phyloP scores from a whole-genome alignment of 2,113 vertebrate species.

The Edolisoma coerulescens region DNA sequence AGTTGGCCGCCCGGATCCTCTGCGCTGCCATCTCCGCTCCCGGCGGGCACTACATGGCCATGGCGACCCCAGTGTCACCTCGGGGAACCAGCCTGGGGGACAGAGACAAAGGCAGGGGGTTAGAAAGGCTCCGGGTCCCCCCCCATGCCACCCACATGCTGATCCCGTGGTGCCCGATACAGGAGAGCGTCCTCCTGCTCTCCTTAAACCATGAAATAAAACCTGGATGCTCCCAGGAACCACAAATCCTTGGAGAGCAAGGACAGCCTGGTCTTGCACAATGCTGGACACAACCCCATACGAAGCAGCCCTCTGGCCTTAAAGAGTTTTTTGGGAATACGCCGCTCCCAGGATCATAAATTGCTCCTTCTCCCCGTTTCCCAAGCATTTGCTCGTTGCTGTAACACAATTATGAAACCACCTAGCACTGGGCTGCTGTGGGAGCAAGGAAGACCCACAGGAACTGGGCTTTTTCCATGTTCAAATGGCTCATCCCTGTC shows the following conservation, averaged over 20 bases:
- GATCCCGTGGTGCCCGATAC: accelerated
- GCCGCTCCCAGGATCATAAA: background rate
- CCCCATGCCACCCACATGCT: accelerated
- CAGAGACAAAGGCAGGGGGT: background rate
- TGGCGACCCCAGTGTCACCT: background rate
- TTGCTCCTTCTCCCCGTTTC: background rate
- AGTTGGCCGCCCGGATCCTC: conserved; percentile 87
- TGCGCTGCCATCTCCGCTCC: conserved; percentile 85
- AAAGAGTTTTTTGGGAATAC: background rate
- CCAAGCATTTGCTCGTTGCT: accelerated
- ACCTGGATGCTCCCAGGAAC: background rate
- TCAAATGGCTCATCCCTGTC: background rate
- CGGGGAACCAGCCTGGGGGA: background rate
- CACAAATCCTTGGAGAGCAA: background rate
- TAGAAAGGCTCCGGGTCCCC: background rate
- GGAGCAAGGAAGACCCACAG: accelerated
- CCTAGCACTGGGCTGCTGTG: background rate
- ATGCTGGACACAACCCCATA: accelerated
- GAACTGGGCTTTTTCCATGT: background rate
- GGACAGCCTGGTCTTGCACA: background rate
- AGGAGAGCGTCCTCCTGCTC: background rate
- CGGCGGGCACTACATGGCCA: conserved; percentile 6
- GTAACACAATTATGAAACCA: background rate
- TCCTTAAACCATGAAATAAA: accelerated
- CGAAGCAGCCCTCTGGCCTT: background rate